Conservation (phyloP, 2,113 vertebrate genomes). For the Tautogolabrus adspersus region DNA sequence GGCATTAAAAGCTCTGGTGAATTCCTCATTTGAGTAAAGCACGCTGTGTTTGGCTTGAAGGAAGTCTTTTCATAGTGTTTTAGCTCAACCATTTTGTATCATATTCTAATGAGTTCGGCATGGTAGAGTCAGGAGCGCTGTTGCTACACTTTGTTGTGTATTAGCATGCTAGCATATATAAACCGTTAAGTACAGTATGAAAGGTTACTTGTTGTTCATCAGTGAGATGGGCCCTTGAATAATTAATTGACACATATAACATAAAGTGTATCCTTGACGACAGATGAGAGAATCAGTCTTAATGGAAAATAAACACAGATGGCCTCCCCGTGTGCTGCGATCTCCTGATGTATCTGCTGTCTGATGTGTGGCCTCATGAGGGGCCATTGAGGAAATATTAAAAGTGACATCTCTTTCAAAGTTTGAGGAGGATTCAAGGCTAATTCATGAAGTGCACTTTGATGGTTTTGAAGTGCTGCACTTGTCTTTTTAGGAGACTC, state of each 20-base stretch:
- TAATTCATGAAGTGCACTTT: constrained; percentile 61
- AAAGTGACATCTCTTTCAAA: constrained; percentile 56
- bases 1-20: constrained; percentile 24
- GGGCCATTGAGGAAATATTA: constrained; percentile 44
- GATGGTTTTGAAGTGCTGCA: constrained; percentile 35
- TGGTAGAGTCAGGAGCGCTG: constrained; percentile 13
- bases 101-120: constrained; percentile 4
- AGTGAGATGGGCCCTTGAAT: constrained; percentile 39
- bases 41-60: constrained; percentile 30
- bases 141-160: background rate
- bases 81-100: constrained; percentile 10
- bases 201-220: constrained; percentile 5
- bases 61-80: constrained; percentile 27
- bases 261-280: constrained; percentile 46
- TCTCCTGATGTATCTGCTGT: constrained; percentile 46
- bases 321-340: constrained; percentile 55
- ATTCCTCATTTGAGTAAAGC: constrained; percentile 13
- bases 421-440: constrained; percentile 46
- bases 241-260: constrained; percentile 53
- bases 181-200: constrained; percentile 6
- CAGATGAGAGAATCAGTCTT: constrained; percentile 49
- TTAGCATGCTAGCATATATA: constrained; percentile 1
- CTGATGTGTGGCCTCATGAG: constrained; percentile 29
- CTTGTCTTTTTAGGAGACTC: constrained; percentile 53
- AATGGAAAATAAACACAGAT: constrained; percentile 78